These are phyloP conservation scores for Drosophila punjabiensis DNA, from an alignment of 1,140 invertebrate genomes.

Conservation along the genomic window DNA sequence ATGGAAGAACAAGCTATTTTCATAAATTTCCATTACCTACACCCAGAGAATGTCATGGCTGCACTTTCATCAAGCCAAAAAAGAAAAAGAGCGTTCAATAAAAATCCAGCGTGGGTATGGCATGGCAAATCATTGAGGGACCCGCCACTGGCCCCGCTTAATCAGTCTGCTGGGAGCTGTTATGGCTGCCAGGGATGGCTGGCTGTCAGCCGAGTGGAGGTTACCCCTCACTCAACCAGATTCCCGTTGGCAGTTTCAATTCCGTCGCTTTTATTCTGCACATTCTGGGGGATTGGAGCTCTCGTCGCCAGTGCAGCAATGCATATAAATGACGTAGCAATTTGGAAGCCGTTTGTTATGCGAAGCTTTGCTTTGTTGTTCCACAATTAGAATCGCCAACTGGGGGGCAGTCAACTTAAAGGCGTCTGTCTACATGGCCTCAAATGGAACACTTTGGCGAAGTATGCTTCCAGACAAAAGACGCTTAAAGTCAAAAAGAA, in stretches of 20 bases:
- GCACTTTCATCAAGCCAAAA: constrained; percentile 37
- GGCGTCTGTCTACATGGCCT: constrained; percentile 14
- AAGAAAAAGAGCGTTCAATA: constrained; percentile 26
- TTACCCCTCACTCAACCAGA: constrained; percentile 7
- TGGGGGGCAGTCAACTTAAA: constrained; percentile 27
- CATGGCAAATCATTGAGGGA: constrained; percentile 43
- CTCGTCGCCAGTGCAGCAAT: constrained; percentile 58
- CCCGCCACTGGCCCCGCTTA: constrained; percentile 38
- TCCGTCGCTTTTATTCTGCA: constrained; percentile 59
- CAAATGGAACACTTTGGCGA: constrained; percentile 5
- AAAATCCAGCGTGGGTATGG: constrained; percentile 8
- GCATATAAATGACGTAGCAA: constrained; percentile 74
- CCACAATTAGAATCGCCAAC: constrained; percentile 61
- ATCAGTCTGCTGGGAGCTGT: constrained; percentile 69
- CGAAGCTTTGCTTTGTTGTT: constrained; percentile 44
- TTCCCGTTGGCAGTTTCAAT: constrained; percentile 71
- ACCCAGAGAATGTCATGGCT: constrained; percentile 9
- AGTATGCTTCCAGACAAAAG: neutral
- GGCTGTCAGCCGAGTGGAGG: constrained; percentile 10
- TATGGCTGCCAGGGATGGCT: constrained; percentile 36
- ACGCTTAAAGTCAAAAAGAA: neutral
- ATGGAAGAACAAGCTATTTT: constrained; percentile 30
- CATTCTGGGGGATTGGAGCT: constrained; percentile 25
- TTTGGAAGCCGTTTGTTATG: constrained; percentile 62
- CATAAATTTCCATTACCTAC: constrained; percentile 45